phyloP scores from a whole-genome alignment of 2,113 vertebrate species.

The Panthera leo region DNA sequence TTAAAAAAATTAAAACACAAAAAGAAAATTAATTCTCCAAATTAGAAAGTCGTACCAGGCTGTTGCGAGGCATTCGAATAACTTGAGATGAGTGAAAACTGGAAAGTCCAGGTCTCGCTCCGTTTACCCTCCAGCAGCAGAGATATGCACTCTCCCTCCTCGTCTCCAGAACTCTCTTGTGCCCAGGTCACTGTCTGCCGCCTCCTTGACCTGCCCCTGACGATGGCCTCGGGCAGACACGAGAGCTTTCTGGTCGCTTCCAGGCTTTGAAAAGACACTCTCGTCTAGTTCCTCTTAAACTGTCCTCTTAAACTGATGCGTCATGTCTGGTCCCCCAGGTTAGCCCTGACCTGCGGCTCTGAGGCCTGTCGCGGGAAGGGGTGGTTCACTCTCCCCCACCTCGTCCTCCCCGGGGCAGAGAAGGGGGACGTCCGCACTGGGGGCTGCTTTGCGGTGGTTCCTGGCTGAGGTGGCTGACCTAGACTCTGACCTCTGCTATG shows the following conservation, averaged over 20 bases:
- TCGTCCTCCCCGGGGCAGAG: neutral
- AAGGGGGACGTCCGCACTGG: neutral
- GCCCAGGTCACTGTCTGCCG: neutral
- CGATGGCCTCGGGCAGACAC: neutral
- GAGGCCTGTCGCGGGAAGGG: neutral
- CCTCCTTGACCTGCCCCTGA: neutral
- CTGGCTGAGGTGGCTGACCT: neutral
- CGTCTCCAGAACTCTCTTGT: neutral
- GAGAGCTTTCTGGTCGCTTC: slow-evolving; percentile 46
- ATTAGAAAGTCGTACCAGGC: neutral
- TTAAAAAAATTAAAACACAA: too few species aligned
- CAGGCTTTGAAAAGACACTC: slow-evolving; percentile 4
- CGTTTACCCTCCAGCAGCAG: neutral
- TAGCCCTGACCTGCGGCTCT: neutral
- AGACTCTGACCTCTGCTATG: fast-evolving
- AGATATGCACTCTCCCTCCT: neutral
- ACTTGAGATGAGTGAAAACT: neutral
- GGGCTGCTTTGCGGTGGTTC: neutral
- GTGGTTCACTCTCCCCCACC: neutral
- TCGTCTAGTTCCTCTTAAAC: slow-evolving; percentile 40
- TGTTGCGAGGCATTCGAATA: neutral
- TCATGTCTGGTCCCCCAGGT: neutral
- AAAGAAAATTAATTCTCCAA: neutral
- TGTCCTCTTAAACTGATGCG: slow-evolving; percentile 45
- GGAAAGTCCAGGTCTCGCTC: neutral